Evolutionary conservation across 1,140 invertebrate species (phyloP), one percentile per base, ranked within the genome.

Genomic region (Drosophila mayri): DNA sequence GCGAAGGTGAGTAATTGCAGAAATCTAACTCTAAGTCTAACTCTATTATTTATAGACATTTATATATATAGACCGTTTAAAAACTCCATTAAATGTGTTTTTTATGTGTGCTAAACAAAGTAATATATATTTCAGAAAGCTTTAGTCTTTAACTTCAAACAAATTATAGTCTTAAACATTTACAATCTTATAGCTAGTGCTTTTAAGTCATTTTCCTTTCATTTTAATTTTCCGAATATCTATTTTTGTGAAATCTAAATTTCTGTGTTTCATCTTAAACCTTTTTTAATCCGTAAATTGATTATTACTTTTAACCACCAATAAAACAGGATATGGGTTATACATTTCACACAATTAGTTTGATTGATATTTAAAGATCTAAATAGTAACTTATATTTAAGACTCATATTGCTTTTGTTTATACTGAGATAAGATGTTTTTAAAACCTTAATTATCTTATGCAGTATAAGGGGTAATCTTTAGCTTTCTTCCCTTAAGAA

Each of bases 1-100:
- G 91, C 65, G 86, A 90, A 86, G 86, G 86, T 90, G 65, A 88
- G 79, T 64, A 30, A 8, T 54, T 8, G 12, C 32, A 14, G 28
- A n/a, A 25, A 30, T 25, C 16, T n/a, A n/a, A n/a, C n/a, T n/a
- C n/a, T n/a, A n/a, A n/a, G n/a, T n/a, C n/a, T n/a, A n/a, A 22
- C 22, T 22, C 22, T 22, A 22, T 22, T 22, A 32, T 14, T 57
- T 32, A 40, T 8, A 40, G 10, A 35, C 11, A 8, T 30, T 11
- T 35, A 10, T 10, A 22, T 22, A 22, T 22, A 22, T 22, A 22
- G 22, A 22, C 1, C 22, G 22, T 9, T 32, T 32, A 2, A 32
- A 32, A 32, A 32, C 30, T 9, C 9, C 30, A 8, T 32, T 9
- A 32, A 32, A 9, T n/a, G n/a, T n/a, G n/a, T n/a, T n/a, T n/a